phyloP scores from a whole-genome alignment of 2,888 invertebrate genomes.

The Schizotus pectinicornis region DNA sequence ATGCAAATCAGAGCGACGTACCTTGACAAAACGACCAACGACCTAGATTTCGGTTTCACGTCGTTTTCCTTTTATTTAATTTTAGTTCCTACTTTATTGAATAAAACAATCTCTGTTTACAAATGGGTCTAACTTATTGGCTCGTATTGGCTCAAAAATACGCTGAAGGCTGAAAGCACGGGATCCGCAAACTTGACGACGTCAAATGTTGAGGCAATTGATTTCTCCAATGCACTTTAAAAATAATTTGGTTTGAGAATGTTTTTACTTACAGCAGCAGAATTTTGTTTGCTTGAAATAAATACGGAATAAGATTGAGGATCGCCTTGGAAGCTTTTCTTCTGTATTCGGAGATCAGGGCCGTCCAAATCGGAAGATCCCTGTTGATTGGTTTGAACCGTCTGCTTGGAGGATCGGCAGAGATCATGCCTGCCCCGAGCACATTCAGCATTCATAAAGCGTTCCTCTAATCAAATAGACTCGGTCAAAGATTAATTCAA shows the following conservation, averaged over 20 bases:
- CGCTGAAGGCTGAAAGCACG: too few species aligned
- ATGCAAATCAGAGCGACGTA: constrained; percentile 28
- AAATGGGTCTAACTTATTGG: too few species aligned
- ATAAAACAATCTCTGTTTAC: too few species aligned
- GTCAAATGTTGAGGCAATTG: background rate
- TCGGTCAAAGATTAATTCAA: constrained; percentile 23
- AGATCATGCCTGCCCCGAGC: constrained; percentile 31
- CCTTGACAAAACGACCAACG: too few species aligned
- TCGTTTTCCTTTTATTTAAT: background rate
- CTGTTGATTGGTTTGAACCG: constrained; percentile 52
- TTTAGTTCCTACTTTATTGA: background rate
- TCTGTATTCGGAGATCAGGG: too few species aligned
- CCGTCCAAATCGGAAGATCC: constrained; percentile 43
- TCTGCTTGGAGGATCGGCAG: constrained; percentile 36
- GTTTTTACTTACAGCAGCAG: constrained; percentile 13
- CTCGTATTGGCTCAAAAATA: too few species aligned
- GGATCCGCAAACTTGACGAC: too few species aligned
- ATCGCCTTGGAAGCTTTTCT: constrained; percentile 43
- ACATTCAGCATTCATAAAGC: constrained; percentile 52
- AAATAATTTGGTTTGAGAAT: constrained; percentile 6
- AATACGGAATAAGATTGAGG: constrained; percentile 61
- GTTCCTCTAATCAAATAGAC: constrained; percentile 45
- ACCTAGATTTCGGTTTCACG: constrained; percentile 1
- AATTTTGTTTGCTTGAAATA: constrained; percentile 46
- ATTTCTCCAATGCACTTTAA: constrained; percentile 2